Conservation (phyloP, 92 coral and sea anemone genomes). For the Palythoa grandiflora region DNA sequence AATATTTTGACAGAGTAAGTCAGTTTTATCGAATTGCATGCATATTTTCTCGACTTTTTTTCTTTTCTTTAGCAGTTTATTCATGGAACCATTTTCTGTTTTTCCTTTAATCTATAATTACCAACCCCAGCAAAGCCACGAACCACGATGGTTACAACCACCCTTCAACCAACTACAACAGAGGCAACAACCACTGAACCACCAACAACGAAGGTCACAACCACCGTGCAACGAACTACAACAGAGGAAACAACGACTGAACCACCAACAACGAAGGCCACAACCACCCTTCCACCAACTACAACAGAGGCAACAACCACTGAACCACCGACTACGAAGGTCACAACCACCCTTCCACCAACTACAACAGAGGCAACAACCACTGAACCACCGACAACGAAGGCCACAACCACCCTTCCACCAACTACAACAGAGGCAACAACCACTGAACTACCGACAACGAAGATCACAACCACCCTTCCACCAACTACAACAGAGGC, state of each 20-base stretch:
- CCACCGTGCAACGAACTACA: neutral
- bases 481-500: too few relatives aligned
- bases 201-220: neutral
- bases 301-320: neutral
- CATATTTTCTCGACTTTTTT: neutral
- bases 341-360: too few relatives aligned
- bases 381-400: too few relatives aligned
- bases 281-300: neutral
- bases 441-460: too few relatives aligned
- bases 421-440: too few relatives aligned
- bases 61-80: neutral
- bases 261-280: neutral
- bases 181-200: neutral
- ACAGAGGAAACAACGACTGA: neutral
- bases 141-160: neutral
- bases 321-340: neutral
- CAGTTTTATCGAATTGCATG: neutral
- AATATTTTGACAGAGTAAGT: neutral
- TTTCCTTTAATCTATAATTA: neutral
- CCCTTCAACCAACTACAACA: too few relatives aligned
- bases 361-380: too few relatives aligned
- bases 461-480: too few relatives aligned
- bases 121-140: neutral
- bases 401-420: too few relatives aligned
- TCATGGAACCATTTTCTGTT: neutral